A percentile compares a stretch with the other conserved stretches of the same genome.
phyloP scores from a whole-genome alignment of 2,113 vertebrate species.

The Columba janthina region DNA sequence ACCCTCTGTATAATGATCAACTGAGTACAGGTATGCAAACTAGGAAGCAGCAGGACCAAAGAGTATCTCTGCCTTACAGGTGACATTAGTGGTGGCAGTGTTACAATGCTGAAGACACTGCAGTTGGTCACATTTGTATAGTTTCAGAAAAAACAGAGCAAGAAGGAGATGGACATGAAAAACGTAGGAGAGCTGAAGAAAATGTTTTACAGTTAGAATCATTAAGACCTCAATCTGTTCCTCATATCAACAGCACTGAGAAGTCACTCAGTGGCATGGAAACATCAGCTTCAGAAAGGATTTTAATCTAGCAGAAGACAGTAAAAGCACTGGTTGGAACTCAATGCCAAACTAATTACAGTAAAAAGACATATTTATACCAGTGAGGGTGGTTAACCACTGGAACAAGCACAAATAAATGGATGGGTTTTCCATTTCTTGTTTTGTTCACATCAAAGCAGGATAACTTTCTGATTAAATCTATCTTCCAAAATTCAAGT shows the following conservation, averaged over 20 bases:
- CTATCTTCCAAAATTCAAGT: neutral
- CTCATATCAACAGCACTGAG: neutral
- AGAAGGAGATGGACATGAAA: neutral
- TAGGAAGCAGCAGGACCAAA: neutral
- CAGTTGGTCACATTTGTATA: neutral
- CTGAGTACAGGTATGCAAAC: neutral
- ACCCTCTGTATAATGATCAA: neutral
- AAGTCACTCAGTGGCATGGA: neutral
- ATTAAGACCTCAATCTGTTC: neutral
- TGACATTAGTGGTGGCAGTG: neutral
- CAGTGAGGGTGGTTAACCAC: neutral
- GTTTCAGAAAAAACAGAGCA: neutral
- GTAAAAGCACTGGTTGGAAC: neutral
- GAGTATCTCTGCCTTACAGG: neutral
- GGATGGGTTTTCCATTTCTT: neutral
- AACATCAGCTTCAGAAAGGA: neutral
- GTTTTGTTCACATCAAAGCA: neutral
- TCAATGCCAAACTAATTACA: neutral
- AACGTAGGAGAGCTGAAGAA: neutral
- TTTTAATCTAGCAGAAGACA: neutral
- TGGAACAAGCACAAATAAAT: neutral
- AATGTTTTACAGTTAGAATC: neutral
- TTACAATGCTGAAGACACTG: neutral
- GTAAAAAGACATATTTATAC: neutral
- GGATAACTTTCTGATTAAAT: neutral